Evolutionary conservation across 1,140 invertebrate genomes (phyloP), one percentile per base, ranked within the genome.

Genomic region (Pantala flavescens): DNA sequence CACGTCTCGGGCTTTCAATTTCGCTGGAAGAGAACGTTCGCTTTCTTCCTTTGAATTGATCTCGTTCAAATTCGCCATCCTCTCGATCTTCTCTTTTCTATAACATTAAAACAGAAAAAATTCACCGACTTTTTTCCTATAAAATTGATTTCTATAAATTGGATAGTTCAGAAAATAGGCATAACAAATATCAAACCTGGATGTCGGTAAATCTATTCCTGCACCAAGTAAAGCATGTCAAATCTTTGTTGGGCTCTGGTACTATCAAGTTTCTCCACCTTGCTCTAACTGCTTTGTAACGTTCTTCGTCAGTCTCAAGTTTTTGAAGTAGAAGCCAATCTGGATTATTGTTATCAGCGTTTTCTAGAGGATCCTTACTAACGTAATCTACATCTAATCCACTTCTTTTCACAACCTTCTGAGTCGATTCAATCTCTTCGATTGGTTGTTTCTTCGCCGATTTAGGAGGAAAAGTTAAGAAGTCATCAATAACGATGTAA

Each of bases 271-370:
- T 75, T 71, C 71, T 75, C 75, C 75, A 75, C 5, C 75, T 43
- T 16, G 73, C 23, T 70, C 75, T 75, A 23, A 75, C 63, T 9
- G 71, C 75, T n/a, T 70, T 43, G 42, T 75, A 75, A 2, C 75
- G 43, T 75, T 73, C 75, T 24, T 75, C 75, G 72, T 75, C 75
- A 21, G 75, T 75, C 42, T 75, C 49, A 24, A 75, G 72, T 70
- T 75, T 75, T 24, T 70, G 43, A 9, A 75, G 23, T 42, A 73
- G 24, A 19, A 55, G 36, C 75, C 75, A 75, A 16, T 75, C 75
- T 23, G 75, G 75, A 75, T 75, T 70, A 23, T 75, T 73, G 63
- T 75, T 75, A 28, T 75, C 75, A 21, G 23, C 24, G 72, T 75
- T 75, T 73, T 75, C 75, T 28, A 24, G n/a, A 23, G 71, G 71